Conservation (phyloP, 2,113 vertebrate genomes). For the Hippolais icterina region DNA sequence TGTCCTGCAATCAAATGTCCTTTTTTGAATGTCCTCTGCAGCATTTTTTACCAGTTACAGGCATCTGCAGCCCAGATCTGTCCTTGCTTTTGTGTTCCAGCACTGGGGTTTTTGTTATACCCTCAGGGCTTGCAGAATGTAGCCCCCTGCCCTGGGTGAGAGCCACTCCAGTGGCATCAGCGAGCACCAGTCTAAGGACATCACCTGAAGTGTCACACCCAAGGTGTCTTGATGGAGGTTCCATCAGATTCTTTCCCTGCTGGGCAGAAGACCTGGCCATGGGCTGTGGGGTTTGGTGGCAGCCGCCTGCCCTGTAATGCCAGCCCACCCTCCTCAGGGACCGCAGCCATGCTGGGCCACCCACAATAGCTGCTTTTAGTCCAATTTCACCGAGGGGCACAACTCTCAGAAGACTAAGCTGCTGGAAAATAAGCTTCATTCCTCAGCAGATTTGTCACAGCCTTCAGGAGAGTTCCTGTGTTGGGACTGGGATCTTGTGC, state of each 20-base stretch:
- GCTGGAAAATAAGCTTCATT: neutral
- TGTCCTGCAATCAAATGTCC: neutral
- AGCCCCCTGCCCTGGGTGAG: neutral
- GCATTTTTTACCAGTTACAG: neutral
- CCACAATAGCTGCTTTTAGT: neutral
- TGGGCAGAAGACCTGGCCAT: neutral
- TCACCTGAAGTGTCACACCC: neutral
- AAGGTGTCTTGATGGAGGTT: neutral
- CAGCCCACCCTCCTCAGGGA: neutral
- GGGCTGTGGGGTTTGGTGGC: neutral
- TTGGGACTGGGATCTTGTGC: neutral
- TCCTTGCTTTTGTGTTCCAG: neutral
- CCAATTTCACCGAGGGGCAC: neutral
- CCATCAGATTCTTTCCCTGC: neutral
- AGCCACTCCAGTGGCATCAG: neutral
- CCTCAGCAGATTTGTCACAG: neutral
- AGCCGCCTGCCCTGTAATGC: rapidly evolving
- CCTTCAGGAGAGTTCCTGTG: neutral
- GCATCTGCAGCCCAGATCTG: neutral
- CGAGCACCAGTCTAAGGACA: neutral
- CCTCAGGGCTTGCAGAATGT: neutral
- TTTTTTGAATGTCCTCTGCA: neutral
- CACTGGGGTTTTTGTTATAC: neutral
- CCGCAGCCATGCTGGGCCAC: rapidly evolving
- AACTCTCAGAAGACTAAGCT: neutral